Base-by-base conservation (phyloP, 2,113 vertebrate species). In the Psittacula cyanocephala region DNA sequence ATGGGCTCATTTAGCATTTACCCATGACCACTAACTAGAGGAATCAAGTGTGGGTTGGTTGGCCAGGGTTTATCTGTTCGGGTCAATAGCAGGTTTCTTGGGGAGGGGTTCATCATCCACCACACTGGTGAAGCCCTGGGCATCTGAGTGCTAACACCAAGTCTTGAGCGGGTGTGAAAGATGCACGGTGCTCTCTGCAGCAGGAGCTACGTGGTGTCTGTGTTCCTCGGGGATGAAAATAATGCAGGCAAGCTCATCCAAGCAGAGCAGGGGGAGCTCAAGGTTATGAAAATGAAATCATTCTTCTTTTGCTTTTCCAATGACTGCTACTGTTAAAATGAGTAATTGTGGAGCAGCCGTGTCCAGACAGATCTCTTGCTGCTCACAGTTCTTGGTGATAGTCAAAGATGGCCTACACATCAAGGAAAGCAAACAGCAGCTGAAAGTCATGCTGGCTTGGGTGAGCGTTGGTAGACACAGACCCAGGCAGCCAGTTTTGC, bases 201-300 rank as follows among this genome's bases (percentile, higher is more conserved):
- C 75, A 64, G 74, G 41, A 90, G 92, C 79, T 35, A 4, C 2
- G 5, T 27, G 62, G 39, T 74, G 43, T 37, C 85, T 31, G 29
- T 3, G 0, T 43, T 82, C 81, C 91, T 33, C 59, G 65, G 91
- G 84, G 44, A 67, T 81, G 81, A 39, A 79, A 95, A 70, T 20
- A 37, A 81, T 11, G 33, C 11, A 74, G 77, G 52, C 64, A 49
- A 3, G 27, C 69, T 60, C 31, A 2, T 60, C 86, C 86, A 80
- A 20, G 92, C 95, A 95, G 93, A 81, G 69, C 95, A 96, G 60
- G 85, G 90, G 63, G 53, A 96, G 11, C 90, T 94, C 96, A 96
- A 93, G 90, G 94, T 97, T 97, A 93, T 71, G 68, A 94, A 97
- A 95, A 95, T 87, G 64, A 96, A 96, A 97, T 97, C 62, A 88